A percentile compares a stretch with the other conserved stretches of the same genome.
Evolutionary conservation across 2,888 invertebrate species (phyloP).

Genomic region (Macrosiphum euphorbiae): DNA sequence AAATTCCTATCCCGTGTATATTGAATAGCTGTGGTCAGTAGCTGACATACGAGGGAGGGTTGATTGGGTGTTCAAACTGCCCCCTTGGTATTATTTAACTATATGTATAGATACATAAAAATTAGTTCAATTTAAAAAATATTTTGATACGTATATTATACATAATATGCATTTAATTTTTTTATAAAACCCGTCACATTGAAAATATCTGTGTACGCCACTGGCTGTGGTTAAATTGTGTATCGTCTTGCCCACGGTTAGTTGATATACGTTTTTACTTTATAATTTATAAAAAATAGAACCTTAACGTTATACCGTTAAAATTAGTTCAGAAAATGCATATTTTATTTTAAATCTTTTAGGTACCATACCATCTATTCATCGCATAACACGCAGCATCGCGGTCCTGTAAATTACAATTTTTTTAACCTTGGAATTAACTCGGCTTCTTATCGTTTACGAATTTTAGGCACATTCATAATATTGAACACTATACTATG

Average conservation of each 20-base stretch:
- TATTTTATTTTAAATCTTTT: not conserved
- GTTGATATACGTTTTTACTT: not conserved
- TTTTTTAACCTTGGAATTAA: not conserved
- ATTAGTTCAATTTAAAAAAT: too few relatives aligned
- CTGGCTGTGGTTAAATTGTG: not conserved
- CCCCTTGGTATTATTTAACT: too few relatives aligned
- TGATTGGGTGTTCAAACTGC: too few relatives aligned
- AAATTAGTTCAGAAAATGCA: not conserved
- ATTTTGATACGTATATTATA: too few relatives aligned
- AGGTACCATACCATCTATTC: not conserved
- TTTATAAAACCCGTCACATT: too few relatives aligned
- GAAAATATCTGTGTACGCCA: too few relatives aligned
- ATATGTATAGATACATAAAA: too few relatives aligned
- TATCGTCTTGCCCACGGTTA: not conserved
- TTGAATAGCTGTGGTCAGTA: not conserved
- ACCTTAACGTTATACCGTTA: not conserved
- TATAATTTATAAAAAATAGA: not conserved
- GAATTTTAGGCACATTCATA: not conserved
- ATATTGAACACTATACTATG: not conserved
- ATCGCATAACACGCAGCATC: not conserved
- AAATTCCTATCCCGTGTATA: not conserved
- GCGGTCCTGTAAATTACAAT: not conserved
- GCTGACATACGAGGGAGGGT: too few relatives aligned
- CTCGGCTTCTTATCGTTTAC: not conserved
- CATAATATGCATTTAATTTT: too few relatives aligned